These are phyloP conservation scores for Carassius gibelio DNA, from an alignment of 2,113 vertebrate species.

Conservation along the genomic window DNA sequence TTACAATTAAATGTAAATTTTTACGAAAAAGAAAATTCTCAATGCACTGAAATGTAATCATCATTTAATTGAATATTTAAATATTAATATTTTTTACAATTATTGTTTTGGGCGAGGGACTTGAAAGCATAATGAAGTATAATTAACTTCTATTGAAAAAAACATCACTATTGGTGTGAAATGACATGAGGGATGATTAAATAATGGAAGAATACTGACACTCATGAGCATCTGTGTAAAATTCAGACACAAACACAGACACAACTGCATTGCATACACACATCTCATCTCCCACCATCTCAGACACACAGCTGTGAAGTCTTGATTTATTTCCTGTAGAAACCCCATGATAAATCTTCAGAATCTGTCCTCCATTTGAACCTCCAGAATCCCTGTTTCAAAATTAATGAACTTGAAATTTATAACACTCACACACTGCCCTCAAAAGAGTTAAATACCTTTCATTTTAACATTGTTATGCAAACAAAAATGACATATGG, in stretches of 20 bases:
- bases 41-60: no score
- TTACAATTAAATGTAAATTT: no score
- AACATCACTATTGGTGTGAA: neutral
- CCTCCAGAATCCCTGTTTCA: slow-evolving; percentile 20
- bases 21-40: no score
- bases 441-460: slow-evolving; percentile 23
- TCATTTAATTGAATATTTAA: no score
- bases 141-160: neutral
- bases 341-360: slow-evolving; percentile 31
- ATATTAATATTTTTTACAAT: neutral
- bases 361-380: neutral
- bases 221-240: neutral
- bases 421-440: neutral
- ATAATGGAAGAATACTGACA: neutral
- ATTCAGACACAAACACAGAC: neutral
- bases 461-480: neutral
- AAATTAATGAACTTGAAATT: slow-evolving; percentile 20
- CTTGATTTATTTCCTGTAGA: slow-evolving; percentile 39
- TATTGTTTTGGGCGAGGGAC: neutral
- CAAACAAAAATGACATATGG: neutral
- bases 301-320: slow-evolving; percentile 30
- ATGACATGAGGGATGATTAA: neutral
- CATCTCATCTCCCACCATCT: slow-evolving; percentile 27
- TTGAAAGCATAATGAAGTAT: neutral
- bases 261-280: slow-evolving; percentile 20